Evolutionary conservation across 1,140 invertebrate genomes (phyloP).

Genomic region (Drosophila kurseongensis): DNA sequence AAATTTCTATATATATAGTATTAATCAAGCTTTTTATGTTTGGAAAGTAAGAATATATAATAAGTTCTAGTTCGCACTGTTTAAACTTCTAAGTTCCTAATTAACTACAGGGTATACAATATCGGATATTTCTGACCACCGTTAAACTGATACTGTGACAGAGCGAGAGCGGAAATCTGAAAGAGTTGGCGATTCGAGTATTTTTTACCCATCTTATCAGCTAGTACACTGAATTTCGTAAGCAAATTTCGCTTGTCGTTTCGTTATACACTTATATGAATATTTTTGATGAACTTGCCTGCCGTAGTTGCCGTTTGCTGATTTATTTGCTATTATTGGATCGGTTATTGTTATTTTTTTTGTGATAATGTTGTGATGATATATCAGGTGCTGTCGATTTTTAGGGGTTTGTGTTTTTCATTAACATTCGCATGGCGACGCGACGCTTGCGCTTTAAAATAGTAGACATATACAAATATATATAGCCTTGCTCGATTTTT

Average conservation of each 20-base stretch:
- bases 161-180: conserved; percentile 10
- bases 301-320: conserved; percentile 25
- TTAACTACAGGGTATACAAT: conserved; percentile 6
- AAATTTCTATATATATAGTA: too few species aligned
- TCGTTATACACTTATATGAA: neutral
- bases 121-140: conserved; percentile 1
- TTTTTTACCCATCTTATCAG: conserved; percentile 61
- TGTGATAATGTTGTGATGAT: conserved; percentile 30
- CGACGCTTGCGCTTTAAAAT: conserved; percentile 42
- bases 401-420: conserved; percentile 43
- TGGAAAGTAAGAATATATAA: too few species aligned
- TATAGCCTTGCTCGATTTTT: conserved; percentile 49
- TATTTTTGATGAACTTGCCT: conserved; percentile 36
- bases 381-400: conserved; percentile 25
- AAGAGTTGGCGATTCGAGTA: conserved; percentile 44
- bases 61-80: too few species aligned
- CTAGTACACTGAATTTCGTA: conserved; percentile 41
- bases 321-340: conserved; percentile 8
- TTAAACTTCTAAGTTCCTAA: too few species aligned
- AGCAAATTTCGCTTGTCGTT: conserved; percentile 13
- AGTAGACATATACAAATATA: neutral
- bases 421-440: conserved; percentile 52
- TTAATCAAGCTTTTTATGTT: too few species aligned
- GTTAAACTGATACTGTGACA: conserved; percentile 26
- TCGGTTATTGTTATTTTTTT: conserved; percentile 16